These are phyloP conservation scores for Drosophila tanythrix DNA, from an alignment of 2,888 invertebrate genomes.

Conservation along the genomic window DNA sequence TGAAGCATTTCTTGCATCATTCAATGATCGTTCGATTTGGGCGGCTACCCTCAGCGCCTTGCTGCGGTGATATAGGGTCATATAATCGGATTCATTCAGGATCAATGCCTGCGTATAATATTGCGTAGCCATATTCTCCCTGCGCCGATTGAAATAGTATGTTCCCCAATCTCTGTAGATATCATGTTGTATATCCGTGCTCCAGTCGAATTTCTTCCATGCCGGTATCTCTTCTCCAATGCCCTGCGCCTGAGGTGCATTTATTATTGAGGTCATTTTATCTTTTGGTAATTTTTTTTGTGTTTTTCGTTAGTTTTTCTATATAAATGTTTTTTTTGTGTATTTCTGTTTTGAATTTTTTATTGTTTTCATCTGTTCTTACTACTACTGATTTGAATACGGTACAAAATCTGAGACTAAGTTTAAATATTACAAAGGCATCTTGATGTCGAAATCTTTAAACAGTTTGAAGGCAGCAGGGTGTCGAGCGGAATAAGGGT, in stretches of 20 bases:
- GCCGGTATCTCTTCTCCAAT: constrained; percentile 14
- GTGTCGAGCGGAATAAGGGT: not conserved
- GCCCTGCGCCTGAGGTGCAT: not conserved
- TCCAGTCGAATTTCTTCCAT: constrained; percentile 77
- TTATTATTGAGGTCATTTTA: constrained; percentile 17
- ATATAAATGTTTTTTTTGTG: not conserved
- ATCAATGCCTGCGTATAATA: constrained; percentile 80
- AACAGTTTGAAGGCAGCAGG: not conserved
- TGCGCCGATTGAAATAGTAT: constrained; percentile 79
- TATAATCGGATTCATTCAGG: constrained; percentile 67
- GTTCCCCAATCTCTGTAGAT: constrained; percentile 83
- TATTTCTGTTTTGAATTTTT: constrained; percentile 1
- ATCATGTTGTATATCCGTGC: constrained; percentile 72
- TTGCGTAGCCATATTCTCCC: constrained; percentile 76
- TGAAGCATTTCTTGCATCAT: constrained; percentile 73
- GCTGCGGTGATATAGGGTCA: constrained; percentile 78
- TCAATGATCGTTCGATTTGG: constrained; percentile 72
- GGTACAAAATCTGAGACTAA: not conserved
- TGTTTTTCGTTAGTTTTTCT: not conserved
- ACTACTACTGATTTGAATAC: not conserved
- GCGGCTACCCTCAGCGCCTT: constrained; percentile 58
- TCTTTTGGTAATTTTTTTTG: not conserved
- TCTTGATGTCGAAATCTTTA: not conserved
- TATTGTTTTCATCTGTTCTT: not conserved
- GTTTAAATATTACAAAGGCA: not conserved